Conservation (phyloP, 2,888 invertebrate species). For the Scrobipalpa costella region DNA sequence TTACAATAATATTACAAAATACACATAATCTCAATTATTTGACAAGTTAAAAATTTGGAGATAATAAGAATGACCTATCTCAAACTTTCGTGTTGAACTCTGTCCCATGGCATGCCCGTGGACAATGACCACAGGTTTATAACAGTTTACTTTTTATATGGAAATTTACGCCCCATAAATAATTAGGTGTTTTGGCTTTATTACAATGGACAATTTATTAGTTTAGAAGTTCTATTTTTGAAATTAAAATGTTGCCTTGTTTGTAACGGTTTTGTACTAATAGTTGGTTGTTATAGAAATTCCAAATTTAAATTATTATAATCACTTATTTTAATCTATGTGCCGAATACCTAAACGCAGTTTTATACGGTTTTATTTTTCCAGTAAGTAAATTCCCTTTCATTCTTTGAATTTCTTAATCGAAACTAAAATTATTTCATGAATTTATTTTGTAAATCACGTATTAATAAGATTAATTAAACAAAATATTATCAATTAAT, state of each 20-base stretch:
- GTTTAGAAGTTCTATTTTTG: background rate
- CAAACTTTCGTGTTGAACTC: slow-evolving; percentile 14
- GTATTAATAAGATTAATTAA: no score
- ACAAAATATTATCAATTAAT: no score
- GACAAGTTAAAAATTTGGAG: no score
- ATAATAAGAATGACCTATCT: background rate
- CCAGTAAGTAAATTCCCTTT: no score
- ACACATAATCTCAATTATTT: no score
- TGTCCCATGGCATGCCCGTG: slow-evolving; percentile 6
- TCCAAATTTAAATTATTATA: background rate
- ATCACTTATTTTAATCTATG: no score
- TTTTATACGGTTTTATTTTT: no score
- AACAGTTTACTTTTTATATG: slow-evolving; percentile 15
- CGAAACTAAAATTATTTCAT: no score
- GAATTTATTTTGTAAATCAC: no score
- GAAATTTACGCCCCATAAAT: slow-evolving; percentile 28
- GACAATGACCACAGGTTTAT: slow-evolving; percentile 17
- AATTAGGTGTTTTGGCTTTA: slow-evolving; percentile 24
- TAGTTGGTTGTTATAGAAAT: background rate
- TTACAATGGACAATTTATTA: slow-evolving; percentile 9
- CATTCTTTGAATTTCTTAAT: no score
- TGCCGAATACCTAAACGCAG: no score
- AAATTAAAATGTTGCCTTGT: slow-evolving; percentile 1
- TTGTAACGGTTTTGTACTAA: background rate
- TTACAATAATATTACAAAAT: no score